phyloP scores from a whole-genome alignment of 2,797 vertebrate genomes.

The Bovichtus diacanthus region DNA sequence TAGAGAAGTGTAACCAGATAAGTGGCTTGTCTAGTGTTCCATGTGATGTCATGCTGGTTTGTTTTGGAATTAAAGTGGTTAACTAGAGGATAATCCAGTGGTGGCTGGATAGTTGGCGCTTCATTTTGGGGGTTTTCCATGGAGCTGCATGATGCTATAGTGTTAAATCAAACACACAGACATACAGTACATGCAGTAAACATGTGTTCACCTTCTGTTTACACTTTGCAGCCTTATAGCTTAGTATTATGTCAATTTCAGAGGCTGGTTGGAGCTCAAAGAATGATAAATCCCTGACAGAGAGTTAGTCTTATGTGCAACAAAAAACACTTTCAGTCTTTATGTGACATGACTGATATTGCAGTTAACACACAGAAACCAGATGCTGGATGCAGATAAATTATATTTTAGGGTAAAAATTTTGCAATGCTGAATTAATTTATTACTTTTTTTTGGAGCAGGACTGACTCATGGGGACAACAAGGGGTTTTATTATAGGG shows the following conservation, averaged over 20 bases:
- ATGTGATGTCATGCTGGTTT: conserved; percentile 23
- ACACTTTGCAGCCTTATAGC: background rate
- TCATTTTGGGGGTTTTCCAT: background rate
- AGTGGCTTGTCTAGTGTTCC: background rate
- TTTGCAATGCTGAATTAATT: too few relatives aligned
- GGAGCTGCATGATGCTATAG: background rate
- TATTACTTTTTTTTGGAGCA: background rate
- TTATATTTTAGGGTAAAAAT: too few relatives aligned
- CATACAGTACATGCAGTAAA: background rate
- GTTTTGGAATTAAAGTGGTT: conserved; percentile 45
- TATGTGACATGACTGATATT: background rate
- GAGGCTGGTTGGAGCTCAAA: conserved; percentile 12
- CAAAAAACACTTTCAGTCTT: too few relatives aligned
- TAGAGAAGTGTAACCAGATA: background rate
- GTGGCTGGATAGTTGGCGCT: background rate
- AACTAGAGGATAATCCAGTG: conserved; percentile 31
- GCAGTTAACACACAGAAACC: background rate
- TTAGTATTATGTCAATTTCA: background rate
- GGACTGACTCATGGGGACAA: conserved; percentile 5
- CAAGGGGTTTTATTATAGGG: background rate
- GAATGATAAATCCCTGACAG: background rate
- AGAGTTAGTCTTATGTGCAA: too few relatives aligned
- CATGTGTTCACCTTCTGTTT: background rate
- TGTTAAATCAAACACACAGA: background rate
- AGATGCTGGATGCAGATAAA: conserved; percentile 5